Percentiles rank a stretch among this genome's conserved stretches.
Conservation (phyloP, 2,113 vertebrate species). For the Rhea pennata region DNA sequence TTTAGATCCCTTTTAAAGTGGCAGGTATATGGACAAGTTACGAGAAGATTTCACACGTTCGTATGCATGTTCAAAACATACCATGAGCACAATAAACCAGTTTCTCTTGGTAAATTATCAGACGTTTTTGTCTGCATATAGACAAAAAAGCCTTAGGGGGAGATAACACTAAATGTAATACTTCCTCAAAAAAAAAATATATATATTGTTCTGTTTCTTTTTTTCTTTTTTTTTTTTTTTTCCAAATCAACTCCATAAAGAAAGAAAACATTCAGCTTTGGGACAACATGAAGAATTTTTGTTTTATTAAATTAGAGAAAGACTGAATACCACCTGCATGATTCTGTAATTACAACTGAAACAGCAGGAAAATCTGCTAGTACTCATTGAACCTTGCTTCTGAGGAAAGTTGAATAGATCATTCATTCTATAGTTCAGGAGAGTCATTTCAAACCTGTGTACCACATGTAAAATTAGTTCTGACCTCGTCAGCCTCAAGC, state of each 20-base stretch:
- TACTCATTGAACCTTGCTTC: slow-evolving; percentile 25
- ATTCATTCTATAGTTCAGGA: slow-evolving; percentile 50
- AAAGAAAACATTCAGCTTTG: background rate
- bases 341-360: slow-evolving; percentile 39
- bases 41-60: background rate
- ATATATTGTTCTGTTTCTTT: background rate
- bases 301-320: slow-evolving; percentile 42
- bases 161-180: background rate
- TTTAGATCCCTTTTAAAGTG: background rate
- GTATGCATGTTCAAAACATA: background rate
- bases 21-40: background rate
- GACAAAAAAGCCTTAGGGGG: background rate
- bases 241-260: background rate
- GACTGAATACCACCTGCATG: slow-evolving; percentile 26
- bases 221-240: background rate
- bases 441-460: slow-evolving; percentile 58
- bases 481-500: slow-evolving; percentile 53
- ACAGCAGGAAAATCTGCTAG: slow-evolving; percentile 50
- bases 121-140: background rate
- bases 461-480: slow-evolving; percentile 66
- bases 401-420: slow-evolving; percentile 55
- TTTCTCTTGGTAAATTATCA: background rate
- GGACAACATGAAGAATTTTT: background rate
- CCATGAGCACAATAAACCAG: background rate
- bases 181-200: background rate